phyloP scores from a whole-genome alignment of 2,888 invertebrate species.

The Deroplatys truncata region DNA sequence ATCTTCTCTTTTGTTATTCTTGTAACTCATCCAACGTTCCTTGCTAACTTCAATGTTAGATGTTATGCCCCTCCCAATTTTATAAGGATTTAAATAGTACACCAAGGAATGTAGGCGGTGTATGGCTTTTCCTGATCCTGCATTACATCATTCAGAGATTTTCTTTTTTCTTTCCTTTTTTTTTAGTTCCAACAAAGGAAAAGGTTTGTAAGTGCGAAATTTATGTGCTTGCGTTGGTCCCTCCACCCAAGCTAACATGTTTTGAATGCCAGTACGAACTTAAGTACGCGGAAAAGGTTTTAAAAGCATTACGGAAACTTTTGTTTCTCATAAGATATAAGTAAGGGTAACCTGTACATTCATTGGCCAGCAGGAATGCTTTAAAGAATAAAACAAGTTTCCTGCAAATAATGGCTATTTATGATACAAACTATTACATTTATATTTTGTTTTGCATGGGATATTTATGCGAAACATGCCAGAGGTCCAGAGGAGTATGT shows the following conservation, averaged over 20 bases:
- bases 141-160: neutral
- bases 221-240: neutral
- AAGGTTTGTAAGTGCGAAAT: neutral
- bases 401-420: too few relatives aligned
- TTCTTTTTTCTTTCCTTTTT: too few relatives aligned
- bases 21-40: neutral
- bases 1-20: neutral
- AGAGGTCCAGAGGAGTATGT: too few relatives aligned
- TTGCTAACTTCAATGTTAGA: neutral
- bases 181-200: neutral
- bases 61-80: neutral
- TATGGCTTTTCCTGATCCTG: neutral
- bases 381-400: too few relatives aligned
- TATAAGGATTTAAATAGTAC: neutral
- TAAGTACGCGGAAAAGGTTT: neutral
- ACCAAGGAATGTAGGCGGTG: neutral
- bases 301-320: neutral
- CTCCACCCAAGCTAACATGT: neutral
- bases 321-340: neutral
- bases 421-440: too few relatives aligned
- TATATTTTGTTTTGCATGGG: too few relatives aligned
- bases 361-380: too few relatives aligned
- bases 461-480: too few relatives aligned
- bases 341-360: too few relatives aligned
- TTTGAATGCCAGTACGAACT: neutral